Base-by-base conservation (phyloP, 92 coral and sea anemone genomes). In the Palythoa caribaeorum region DNA sequence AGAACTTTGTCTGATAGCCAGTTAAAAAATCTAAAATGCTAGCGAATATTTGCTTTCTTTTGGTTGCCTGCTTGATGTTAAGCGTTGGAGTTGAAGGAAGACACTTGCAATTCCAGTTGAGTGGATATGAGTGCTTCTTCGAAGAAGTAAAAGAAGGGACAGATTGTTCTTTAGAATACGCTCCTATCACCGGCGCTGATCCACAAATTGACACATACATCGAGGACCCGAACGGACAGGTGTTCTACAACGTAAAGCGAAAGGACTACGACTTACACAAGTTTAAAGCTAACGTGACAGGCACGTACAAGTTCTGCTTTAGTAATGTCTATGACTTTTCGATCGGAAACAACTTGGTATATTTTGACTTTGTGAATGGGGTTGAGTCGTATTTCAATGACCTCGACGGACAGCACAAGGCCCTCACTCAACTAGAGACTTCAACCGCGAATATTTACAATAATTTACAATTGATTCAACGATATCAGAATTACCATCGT, bases 111-210 rank as follows among this genome's bases (percentile, higher is more conserved):
- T 94, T 97, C 87, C 97, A 94, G 77, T 90, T 97, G 17, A 97
- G 93, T 83, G 99, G 99, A 39, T 97, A 92, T 73, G 99, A 97
- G 69, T 97, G 99, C 77, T 97, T 97, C 90, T 95, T 92, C 90
- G 98, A 97, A 88, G 95, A 95, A 50, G 92, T 97, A 54, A 91
- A 63, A 38, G 94, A 93, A 77, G 96, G 96, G 12, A 94, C 95
- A 0, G 96, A 96, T 16, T 97, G 99, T 74, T 94, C 99, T 13
- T 69, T 97, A 28, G 99, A 97, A 79, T 97, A 89, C 77, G 99
- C 99, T 12, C 99, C 99, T 1, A 97, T 97, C 9, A 94, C 98
- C 0, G 99, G 99, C 71, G 96, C 94, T 16, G 98, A 97, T 57
- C 99, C 99, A 0, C 94, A 94, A 60, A 88, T 97, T 14, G 99